Evolutionary conservation across 2,888 invertebrate species (phyloP).

Genomic region (Resseliella maxima): DNA sequence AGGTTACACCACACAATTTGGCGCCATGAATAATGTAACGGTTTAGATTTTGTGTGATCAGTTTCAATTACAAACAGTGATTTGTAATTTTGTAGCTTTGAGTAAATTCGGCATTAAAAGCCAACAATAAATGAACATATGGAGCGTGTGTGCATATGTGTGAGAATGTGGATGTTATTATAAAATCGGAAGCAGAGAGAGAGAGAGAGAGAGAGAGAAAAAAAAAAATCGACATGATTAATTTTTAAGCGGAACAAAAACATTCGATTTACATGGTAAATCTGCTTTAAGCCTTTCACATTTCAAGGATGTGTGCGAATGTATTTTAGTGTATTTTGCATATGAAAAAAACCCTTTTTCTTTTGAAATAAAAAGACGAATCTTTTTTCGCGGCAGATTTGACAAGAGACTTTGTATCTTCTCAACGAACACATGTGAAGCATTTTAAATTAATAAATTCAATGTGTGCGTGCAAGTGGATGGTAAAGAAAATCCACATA

Average conservation of each 20-base stretch:
- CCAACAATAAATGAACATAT: not conserved
- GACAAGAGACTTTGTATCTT: constrained; percentile 37
- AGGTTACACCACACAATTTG: not conserved
- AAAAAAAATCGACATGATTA: constrained; percentile 22
- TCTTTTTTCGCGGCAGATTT: not conserved
- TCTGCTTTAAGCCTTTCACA: constrained; percentile 3
- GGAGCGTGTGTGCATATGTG: no score
- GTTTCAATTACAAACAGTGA: constrained; percentile 28
- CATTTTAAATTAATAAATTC: constrained; percentile 47
- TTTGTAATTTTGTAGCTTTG: not conserved
- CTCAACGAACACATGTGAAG: constrained; percentile 28
- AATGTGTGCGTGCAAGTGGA: not conserved
- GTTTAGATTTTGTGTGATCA: constrained; percentile 20
- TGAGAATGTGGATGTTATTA: not conserved
- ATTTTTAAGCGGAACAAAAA: constrained; percentile 51
- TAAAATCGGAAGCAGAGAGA: no score
- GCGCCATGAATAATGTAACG: not conserved
- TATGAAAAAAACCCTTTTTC: not conserved
- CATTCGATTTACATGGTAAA: constrained; percentile 35
- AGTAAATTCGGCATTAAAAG: constrained; percentile 11
- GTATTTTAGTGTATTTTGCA: not conserved
- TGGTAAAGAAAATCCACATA: constrained; percentile 16
- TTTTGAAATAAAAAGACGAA: not conserved
- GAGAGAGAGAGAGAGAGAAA: not conserved
- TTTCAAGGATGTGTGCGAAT: not conserved